These are phyloP conservation scores for Timema podura DNA, from an alignment of 2,888 invertebrate species.

Conservation along the genomic window DNA sequence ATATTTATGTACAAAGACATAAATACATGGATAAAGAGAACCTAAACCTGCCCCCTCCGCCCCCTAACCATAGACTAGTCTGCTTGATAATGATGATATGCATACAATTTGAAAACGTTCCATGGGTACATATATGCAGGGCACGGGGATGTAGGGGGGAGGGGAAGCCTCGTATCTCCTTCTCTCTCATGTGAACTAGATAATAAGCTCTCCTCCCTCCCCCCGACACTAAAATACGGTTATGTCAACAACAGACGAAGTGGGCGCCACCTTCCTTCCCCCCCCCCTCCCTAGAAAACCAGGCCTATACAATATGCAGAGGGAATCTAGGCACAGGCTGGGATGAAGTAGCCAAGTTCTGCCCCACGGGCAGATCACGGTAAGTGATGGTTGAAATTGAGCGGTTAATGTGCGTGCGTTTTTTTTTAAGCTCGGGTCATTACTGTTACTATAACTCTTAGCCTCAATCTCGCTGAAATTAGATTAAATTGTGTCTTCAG, in stretches of 20 bases:
- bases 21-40: too few relatives aligned
- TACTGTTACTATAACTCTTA: too few relatives aligned
- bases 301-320: background rate
- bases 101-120: background rate
- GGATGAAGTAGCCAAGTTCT: too few relatives aligned
- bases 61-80: background rate
- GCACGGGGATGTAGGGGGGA: background rate
- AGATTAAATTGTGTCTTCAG: too few relatives aligned
- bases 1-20: too few relatives aligned
- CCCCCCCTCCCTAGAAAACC: background rate
- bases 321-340: background rate
- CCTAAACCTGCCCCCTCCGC: background rate
- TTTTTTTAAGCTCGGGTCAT: too few relatives aligned
- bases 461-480: too few relatives aligned
- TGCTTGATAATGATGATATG: slow-evolving; percentile 11
- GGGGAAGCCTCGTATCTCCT: background rate
- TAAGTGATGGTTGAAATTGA: too few relatives aligned
- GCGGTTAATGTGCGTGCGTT: too few relatives aligned
- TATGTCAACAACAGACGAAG: slow-evolving; percentile 12
- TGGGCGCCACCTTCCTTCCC: background rate
- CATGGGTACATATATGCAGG: background rate
- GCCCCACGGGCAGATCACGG: too few relatives aligned
- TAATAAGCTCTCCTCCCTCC: background rate
- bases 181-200: slow-evolving; percentile 11
- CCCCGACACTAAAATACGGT: slow-evolving; percentile 6